phyloP scores from a whole-genome alignment of 2,888 invertebrate species.

The Protodeltote pygarga region DNA sequence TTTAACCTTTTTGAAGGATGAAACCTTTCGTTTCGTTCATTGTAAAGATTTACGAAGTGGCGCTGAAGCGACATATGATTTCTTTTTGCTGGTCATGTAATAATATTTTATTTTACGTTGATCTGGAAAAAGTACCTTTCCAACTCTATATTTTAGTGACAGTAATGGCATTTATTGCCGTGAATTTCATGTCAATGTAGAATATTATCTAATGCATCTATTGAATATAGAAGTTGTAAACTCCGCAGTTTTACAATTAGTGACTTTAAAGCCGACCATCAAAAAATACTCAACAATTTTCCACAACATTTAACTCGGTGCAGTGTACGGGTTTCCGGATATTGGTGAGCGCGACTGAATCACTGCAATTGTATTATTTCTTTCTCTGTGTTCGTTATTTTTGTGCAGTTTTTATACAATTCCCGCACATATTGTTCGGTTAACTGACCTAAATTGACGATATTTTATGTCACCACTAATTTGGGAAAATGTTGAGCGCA shows the following conservation, averaged over 20 bases:
- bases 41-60: no score
- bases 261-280: conserved; percentile 19
- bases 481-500: no score
- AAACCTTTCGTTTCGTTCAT: no score
- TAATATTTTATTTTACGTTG: no score
- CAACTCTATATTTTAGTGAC: conserved; percentile 20
- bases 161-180: conserved; percentile 16
- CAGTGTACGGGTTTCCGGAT: conserved; percentile 22
- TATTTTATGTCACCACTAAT: neutral
- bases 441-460: neutral
- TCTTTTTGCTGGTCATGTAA: no score
- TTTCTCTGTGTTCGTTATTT: conserved; percentile 20
- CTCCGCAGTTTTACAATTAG: conserved; percentile 8
- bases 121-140: conserved; percentile 11
- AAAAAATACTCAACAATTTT: conserved; percentile 32
- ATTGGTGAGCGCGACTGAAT: conserved; percentile 26
- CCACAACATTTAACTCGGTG: conserved; percentile 29
- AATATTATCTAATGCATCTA: conserved; percentile 18
- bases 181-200: conserved; percentile 15
- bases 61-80: no score
- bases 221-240: conserved; percentile 22
- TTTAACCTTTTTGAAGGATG: no score
- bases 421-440: neutral
- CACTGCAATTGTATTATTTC: conserved; percentile 37
- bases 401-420: conserved; percentile 12